These are phyloP conservation scores for Delphinus delphis DNA, from an alignment of 2,113 vertebrate genomes.

Conservation along the genomic window DNA sequence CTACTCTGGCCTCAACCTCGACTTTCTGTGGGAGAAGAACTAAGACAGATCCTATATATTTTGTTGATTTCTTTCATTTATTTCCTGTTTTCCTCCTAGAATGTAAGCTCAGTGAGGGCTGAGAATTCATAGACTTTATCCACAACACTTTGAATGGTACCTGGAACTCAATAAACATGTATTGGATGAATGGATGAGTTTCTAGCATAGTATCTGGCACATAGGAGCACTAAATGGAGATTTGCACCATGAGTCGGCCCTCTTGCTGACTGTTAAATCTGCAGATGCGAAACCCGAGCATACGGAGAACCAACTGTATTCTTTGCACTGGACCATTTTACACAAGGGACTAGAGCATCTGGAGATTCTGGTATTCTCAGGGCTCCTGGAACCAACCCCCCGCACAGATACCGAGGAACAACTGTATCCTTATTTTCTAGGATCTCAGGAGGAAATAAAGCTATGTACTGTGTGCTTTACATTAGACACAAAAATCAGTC, in stretches of 20 bases:
- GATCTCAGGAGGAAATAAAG: background rate
- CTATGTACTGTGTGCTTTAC: background rate
- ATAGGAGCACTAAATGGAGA: background rate
- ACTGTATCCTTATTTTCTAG: background rate
- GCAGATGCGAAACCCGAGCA: background rate
- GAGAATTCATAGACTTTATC: background rate
- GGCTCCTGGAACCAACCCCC: background rate
- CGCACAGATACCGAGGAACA: background rate
- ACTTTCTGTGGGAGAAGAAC: background rate
- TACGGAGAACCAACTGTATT: background rate
- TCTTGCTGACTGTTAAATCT: fast-evolving
- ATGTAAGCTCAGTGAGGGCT: background rate
- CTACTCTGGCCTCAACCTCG: background rate
- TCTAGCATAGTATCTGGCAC: background rate
- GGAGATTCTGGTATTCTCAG: fast-evolving
- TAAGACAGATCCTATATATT: background rate
- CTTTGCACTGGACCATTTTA: background rate
- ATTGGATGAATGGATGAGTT: background rate
- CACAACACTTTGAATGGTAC: background rate
- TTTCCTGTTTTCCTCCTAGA: background rate
- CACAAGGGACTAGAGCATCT: background rate
- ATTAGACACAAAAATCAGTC: background rate
- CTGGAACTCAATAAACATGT: background rate
- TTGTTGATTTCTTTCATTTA: background rate
- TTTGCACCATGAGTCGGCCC: background rate